Evolutionary conservation across 2,797 vertebrate species (phyloP).

Genomic region (Molossus molossus): DNA sequence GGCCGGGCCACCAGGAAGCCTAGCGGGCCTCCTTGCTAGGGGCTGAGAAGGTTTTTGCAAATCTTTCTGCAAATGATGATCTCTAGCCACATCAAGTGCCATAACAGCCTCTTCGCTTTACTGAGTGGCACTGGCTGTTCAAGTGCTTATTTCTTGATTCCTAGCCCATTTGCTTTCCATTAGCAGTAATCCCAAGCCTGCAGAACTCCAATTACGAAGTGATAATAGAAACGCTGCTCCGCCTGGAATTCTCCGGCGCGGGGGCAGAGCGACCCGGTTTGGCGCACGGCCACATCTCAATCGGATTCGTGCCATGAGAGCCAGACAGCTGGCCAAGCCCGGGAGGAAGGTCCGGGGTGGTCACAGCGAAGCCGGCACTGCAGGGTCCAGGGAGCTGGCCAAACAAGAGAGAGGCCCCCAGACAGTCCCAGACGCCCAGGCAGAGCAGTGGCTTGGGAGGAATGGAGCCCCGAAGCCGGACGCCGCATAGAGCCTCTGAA

Average conservation of each 20-base stretch:
- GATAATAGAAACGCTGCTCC: conserved; percentile 70
- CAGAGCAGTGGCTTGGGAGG: background rate
- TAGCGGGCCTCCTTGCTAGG: background rate
- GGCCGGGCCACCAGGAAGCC: background rate
- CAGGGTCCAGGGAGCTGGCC: background rate
- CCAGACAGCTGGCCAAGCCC: background rate
- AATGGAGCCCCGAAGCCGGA: fast-evolving
- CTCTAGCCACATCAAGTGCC: conserved; percentile 55
- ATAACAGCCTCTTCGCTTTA: conserved; percentile 51
- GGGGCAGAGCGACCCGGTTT: background rate
- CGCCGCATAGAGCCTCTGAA: background rate
- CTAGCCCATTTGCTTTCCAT: conserved; percentile 80
- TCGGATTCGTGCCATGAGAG: fast-evolving
- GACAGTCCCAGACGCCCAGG: background rate
- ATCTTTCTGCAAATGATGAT: conserved; percentile 40
- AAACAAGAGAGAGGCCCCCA: background rate
- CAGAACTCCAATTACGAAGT: conserved; percentile 77
- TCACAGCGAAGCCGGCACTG: background rate
- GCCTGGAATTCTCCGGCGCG: background rate
- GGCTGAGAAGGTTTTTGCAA: conserved; percentile 10
- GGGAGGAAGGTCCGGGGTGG: fast-evolving
- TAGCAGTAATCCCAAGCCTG: conserved; percentile 71
- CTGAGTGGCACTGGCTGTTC: conserved; percentile 48
- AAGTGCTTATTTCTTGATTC: conserved; percentile 73
- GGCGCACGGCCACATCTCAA: fast-evolving